Evolutionary conservation across 35 echinoderm and acorn worm species (phyloP).

Genomic region (Stichopus chloronotus): DNA sequence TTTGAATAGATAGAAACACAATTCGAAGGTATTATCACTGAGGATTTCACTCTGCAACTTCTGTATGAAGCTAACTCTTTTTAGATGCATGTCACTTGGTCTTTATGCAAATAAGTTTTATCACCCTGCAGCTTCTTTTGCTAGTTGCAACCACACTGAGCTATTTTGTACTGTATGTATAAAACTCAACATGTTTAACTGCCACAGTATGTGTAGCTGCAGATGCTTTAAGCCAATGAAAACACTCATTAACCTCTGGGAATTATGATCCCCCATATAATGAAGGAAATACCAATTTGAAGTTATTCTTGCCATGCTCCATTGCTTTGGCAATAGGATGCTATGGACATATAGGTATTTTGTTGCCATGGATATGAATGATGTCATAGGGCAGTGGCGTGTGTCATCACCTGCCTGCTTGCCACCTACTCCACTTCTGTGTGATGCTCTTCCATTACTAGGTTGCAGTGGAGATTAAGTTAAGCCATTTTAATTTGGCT

Average conservation of each 20-base stretch:
- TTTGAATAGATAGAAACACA: no score
- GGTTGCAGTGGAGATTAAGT: conserved; percentile 17
- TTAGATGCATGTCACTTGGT: no score
- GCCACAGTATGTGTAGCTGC: no score
- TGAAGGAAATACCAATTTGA: conserved; percentile 44
- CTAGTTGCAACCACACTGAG: no score
- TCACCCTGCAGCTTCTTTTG: no score
- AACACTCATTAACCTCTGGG: conserved; percentile 10
- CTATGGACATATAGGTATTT: conserved; percentile 5
- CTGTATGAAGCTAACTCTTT: no score
- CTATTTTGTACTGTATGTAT: no score
- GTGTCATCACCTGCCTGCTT: not conserved
- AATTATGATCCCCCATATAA: not conserved
- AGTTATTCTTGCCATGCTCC: conserved; percentile 6
- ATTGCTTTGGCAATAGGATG: conserved; percentile 1
- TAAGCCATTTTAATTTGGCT: conserved; percentile 6
- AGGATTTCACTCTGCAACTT: no score
- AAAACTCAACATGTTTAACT: no score
- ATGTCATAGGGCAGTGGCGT: conserved; percentile 19
- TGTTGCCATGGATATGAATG: conserved; percentile 33
- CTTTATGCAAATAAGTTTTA: no score
- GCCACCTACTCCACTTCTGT: conserved; percentile 2
- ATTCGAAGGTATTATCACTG: no score
- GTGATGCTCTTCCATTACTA: not conserved
- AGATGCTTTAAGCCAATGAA: not conserved